These are phyloP conservation scores for Falco peregrinus DNA, from an alignment of 2,797 vertebrate genomes.

Conservation along the genomic window DNA sequence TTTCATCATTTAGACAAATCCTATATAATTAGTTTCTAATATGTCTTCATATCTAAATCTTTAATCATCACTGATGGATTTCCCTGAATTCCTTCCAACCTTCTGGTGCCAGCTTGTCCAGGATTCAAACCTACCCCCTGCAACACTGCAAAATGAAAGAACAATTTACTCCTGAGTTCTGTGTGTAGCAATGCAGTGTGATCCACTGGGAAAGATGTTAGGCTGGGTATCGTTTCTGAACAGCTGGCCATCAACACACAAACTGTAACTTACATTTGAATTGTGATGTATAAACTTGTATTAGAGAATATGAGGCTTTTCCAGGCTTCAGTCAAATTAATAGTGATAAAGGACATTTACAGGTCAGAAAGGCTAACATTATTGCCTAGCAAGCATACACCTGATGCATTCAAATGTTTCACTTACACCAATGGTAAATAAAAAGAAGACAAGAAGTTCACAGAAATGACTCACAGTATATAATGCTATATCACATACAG, in stretches of 20 bases:
- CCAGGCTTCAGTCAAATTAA: not conserved
- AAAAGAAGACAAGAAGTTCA: not conserved
- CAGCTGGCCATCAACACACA: not conserved
- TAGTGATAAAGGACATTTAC: not conserved
- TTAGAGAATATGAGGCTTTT: not conserved
- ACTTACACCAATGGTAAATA: not conserved
- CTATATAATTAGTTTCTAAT: not conserved
- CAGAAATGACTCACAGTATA: not conserved
- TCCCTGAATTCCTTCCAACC: conserved; percentile 5
- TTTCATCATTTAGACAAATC: conserved; percentile 1
- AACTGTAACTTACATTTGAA: not conserved
- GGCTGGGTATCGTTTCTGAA: not conserved
- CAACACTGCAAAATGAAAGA: not conserved
- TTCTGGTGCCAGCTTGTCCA: not conserved
- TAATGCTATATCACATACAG: not conserved
- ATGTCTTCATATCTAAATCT: conserved; percentile 4
- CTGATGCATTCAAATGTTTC: not conserved
- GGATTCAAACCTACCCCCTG: not conserved
- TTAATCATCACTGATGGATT: not conserved
- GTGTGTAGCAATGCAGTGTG: not conserved
- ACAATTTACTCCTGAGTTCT: not conserved
- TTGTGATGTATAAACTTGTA: not conserved
- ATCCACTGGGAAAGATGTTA: not conserved
- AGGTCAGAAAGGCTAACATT: not conserved
- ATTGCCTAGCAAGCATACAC: not conserved